Percentiles rank a stretch among this genome's conserved stretches.
Conservation (phyloP, 2,888 invertebrate genomes). For the Stenolophus ochropezus region DNA sequence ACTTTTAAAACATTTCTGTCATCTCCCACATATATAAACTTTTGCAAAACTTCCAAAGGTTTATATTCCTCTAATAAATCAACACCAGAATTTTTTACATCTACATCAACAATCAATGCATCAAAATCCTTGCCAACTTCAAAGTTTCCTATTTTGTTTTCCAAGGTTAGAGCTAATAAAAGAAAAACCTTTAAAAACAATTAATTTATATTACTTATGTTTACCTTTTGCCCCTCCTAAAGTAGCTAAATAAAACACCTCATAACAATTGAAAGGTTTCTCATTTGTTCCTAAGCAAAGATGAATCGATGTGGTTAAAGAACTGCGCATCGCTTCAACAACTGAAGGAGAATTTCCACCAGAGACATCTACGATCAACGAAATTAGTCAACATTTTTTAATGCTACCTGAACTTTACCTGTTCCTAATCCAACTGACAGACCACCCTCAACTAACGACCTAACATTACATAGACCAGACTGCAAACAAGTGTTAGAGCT, state of each 20-base stretch:
- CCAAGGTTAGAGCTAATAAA: conserved; percentile 81
- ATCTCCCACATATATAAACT: conserved; percentile 87
- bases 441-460: conserved; percentile 77
- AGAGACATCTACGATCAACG: conserved; percentile 80
- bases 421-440: conserved; percentile 90
- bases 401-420: conserved; percentile 74
- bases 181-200: neutral
- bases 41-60: conserved; percentile 80
- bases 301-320: conserved; percentile 84
- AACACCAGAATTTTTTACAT: conserved; percentile 73
- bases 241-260: conserved; percentile 90
- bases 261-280: conserved; percentile 80
- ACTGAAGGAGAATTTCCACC: conserved; percentile 88
- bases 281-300: conserved; percentile 73
- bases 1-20: conserved; percentile 87
- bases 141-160: conserved; percentile 87
- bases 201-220: conserved; percentile 34
- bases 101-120: conserved; percentile 86
- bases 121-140: conserved; percentile 89
- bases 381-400: conserved; percentile 19
- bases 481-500: conserved; percentile 87
- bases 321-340: conserved; percentile 82
- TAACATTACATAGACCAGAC: conserved; percentile 89
- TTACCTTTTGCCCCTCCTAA: conserved; percentile 88
- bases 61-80: conserved; percentile 75